Evolutionary conservation across 2,797 vertebrate genomes (phyloP), one percentile per base, ranked within the genome.

Genomic region (Chaetodon trifasciatus): DNA sequence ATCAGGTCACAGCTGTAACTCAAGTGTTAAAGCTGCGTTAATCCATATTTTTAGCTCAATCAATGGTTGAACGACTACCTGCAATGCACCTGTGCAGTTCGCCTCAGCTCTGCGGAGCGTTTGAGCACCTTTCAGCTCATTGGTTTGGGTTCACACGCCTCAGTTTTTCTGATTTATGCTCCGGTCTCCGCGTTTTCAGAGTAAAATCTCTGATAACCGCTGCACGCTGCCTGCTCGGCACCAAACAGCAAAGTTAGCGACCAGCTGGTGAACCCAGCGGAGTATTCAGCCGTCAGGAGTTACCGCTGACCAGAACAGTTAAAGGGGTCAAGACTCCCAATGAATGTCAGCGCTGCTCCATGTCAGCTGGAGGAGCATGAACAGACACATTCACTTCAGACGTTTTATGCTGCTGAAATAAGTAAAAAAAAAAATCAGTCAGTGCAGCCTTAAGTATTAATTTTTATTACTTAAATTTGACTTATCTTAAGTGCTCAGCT

Each of bases 231-330:
- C 28, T 28, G 28, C 3, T 28, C 28, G 28, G 28, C 28, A 28
- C 28, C 28, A 28, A 37, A 24, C 15, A 15, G 52, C 49, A 55
- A 32, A 32, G 28, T 32, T 32, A 32, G 28, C 28, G 28, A 32
- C 28, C 28, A 32, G 28, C 28, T 32, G 28, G 28, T 32, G 28
- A 50, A 17, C 17, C 50, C 21, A 32, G 47, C n/a, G 40, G 8
- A 63, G 50, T 16, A 39, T 63, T 58, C 47, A 75, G 63, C 32
- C 13, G 63, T 21, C 7, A 44, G 42, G 62, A 65, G 52, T 50
- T n/a, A 4, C n/a, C 42, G 57, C 1, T 15, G 21, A 62, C 47
- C 74, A 42, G n/a, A 39, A 42, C 64, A 67, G 64, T 61, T 68
- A 52, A 44, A 68, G 37, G 17, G 56, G 46, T 68, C 65, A 52